Conservation (phyloP, 2,888 invertebrate species). For the Nemotelus pantherinus region DNA sequence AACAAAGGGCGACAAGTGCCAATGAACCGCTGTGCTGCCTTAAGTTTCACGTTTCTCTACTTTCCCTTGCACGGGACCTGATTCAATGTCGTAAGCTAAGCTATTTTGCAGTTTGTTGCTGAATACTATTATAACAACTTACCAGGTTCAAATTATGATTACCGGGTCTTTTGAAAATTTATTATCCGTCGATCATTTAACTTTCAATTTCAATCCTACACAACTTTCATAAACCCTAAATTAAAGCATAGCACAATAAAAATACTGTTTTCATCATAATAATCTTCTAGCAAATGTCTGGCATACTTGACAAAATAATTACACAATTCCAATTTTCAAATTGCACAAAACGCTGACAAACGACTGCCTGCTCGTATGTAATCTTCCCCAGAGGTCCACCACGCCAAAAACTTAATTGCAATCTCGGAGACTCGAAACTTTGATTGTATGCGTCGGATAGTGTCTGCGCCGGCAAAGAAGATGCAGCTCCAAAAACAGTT, state of each 20-base stretch:
- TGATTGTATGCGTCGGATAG: neutral
- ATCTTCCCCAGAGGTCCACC: neutral
- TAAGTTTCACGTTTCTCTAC: no score
- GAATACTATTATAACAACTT: no score
- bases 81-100: no score
- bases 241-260: constrained; percentile 2
- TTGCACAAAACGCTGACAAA: constrained; percentile 37
- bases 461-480: neutral
- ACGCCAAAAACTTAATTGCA: constrained; percentile 38
- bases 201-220: neutral
- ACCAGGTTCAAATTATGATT: no score
- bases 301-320: constrained; percentile 37
- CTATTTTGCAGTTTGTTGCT: no score
- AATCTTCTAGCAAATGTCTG: constrained; percentile 33
- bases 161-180: no score
- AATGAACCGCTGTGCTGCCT: no score
- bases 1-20: no score
- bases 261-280: constrained; percentile 11
- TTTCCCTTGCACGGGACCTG: no score
- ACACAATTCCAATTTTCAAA: constrained; percentile 29
- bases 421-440: neutral
- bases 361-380: neutral
- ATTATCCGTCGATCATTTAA: neutral
- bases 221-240: neutral
- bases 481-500: neutral